Percentiles rank a stretch among this genome's conserved stretches.
These are phyloP conservation scores for Myanophis thanlyinensis DNA, from an alignment of 2,113 vertebrate genomes.

Conservation along the genomic window DNA sequence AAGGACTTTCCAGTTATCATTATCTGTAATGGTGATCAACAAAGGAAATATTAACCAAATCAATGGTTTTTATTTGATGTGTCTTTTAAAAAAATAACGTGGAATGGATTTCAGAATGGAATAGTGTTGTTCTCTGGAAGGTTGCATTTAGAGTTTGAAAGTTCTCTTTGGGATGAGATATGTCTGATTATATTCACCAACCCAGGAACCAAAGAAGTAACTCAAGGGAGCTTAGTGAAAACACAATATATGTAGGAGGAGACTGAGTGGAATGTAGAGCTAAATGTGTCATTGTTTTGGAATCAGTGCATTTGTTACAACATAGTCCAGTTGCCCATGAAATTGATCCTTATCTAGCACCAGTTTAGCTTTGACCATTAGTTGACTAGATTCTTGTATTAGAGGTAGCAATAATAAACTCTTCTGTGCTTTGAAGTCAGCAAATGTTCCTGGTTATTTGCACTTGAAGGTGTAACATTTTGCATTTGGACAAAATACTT, in stretches of 20 bases:
- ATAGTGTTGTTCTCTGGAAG: neutral
- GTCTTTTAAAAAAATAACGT: neutral
- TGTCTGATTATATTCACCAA: neutral
- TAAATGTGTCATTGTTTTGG: neutral
- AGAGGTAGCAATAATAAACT: neutral
- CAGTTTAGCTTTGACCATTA: neutral
- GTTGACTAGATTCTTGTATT: neutral
- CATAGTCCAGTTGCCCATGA: neutral
- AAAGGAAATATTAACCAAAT: neutral
- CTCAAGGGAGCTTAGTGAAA: neutral
- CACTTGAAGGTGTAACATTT: neutral
- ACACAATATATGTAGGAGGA: neutral
- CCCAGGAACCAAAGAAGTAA: neutral
- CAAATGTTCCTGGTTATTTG: neutral
- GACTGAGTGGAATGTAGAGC: neutral
- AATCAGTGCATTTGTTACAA: neutral
- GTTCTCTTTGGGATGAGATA: neutral
- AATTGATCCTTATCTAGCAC: neutral
- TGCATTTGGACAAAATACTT: neutral
- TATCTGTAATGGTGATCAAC: neutral
- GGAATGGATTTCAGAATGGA: neutral
- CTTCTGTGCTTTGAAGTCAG: neutral
- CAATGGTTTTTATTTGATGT: neutral
- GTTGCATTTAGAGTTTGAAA: neutral
- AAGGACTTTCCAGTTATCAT: neutral